Evolutionary conservation across 2,113 vertebrate species (phyloP).

Genomic region (Eudorcas thomsonii): DNA sequence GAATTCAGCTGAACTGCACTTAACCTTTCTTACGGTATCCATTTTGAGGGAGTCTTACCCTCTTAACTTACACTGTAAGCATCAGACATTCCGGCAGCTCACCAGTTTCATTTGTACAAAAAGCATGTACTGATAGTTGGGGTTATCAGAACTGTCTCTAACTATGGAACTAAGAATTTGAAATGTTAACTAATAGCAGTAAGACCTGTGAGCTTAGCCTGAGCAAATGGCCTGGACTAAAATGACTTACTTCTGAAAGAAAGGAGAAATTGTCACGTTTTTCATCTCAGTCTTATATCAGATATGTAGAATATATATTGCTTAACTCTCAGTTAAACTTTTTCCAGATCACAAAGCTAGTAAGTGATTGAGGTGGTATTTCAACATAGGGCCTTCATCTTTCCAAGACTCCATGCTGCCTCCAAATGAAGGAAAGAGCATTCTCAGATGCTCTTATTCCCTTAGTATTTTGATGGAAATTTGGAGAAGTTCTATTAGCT

Average conservation of each 20-base stretch:
- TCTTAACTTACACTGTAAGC: not conserved
- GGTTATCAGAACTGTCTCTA: not conserved
- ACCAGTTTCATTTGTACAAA: not conserved
- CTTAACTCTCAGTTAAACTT: not conserved
- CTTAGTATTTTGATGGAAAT: not conserved
- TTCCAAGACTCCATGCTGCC: not conserved
- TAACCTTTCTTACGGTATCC: not conserved
- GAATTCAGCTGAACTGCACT: not conserved
- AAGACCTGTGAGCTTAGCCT: not conserved
- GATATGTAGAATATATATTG: not conserved
- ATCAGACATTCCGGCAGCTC: constrained; percentile 8
- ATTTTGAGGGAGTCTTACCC: not conserved
- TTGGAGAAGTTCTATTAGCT: not conserved
- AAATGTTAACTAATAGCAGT: not conserved
- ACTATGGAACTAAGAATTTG: not conserved
- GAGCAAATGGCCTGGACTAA: not conserved
- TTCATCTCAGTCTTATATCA: not conserved
- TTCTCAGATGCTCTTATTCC: not conserved
- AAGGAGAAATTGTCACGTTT: not conserved
- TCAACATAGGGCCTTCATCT: not conserved
- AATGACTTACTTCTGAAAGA: not conserved
- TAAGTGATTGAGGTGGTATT: not conserved
- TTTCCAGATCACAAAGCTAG: not conserved
- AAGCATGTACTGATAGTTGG: not conserved
- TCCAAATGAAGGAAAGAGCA: not conserved